Percentiles rank a stretch among this genome's conserved stretches.
phyloP scores from a whole-genome alignment of 2,888 invertebrate genomes.

The Epistrophe grossulariae region DNA sequence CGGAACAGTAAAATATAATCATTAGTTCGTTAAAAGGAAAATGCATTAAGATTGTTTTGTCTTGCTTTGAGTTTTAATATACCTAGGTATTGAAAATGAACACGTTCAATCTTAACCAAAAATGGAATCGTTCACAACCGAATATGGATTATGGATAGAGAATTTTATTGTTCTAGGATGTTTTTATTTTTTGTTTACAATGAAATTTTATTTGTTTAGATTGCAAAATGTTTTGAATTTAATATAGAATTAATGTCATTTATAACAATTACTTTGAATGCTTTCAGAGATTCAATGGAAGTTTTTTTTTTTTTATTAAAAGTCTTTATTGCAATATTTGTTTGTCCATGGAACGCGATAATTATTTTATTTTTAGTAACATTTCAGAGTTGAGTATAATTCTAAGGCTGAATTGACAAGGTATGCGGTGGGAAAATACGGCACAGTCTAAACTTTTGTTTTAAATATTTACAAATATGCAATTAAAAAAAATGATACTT shows the following conservation, averaged over 20 bases:
- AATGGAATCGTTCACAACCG: background rate
- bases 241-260: slow-evolving; percentile 1
- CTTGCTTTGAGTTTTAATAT: background rate
- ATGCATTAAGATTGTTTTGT: slow-evolving; percentile 16
- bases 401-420: too few relatives aligned
- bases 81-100: slow-evolving; percentile 5
- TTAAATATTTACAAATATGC: too few relatives aligned
- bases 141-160: background rate
- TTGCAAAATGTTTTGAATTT: background rate
- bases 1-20: background rate
- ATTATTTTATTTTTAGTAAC: background rate
- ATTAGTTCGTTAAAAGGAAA: background rate
- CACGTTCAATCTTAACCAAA: slow-evolving; percentile 1
- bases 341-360: background rate
- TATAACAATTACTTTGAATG: background rate
- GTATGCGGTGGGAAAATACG: too few relatives aligned
- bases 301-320: too few relatives aligned
- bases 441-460: too few relatives aligned
- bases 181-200: background rate
- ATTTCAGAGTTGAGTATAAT: too few relatives aligned
- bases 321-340: slow-evolving; percentile 3
- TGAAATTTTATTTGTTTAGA: background rate
- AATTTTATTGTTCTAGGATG: slow-evolving; percentile 1
- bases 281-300: background rate
- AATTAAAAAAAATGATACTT: too few relatives aligned